Evolutionary conservation across 2,888 invertebrate species (phyloP), one percentile per base, ranked within the genome.

Genomic region (Pollenia labialis): DNA sequence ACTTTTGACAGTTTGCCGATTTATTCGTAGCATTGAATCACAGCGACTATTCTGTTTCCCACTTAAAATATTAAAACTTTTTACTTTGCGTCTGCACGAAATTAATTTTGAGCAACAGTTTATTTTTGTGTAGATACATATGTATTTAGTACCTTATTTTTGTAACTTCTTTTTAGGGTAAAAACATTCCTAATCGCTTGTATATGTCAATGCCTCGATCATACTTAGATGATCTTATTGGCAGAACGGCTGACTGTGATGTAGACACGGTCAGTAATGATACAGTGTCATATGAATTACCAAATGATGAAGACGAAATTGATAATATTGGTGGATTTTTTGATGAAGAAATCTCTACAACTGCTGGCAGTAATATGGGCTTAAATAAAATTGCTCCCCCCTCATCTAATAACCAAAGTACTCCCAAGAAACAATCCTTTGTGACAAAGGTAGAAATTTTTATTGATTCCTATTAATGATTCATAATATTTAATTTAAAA

Each of bases 361-460:
- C 64, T 69, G 81, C 62, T n/a, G 80, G 66, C 62, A 89, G 86
- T 79, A 80, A 88, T 72, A 79, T 80, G 58, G 87, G 72, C 18
- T 82, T 88, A 62, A 88, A 69, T 68, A 44, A 62, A 48, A 74
- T 90, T n/a, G 89, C 87, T 16, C 90, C 91, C 1, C 88, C 89
- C 0, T 88, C 89, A 1, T 88, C 89, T 2, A 88, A 87, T 40
- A 91, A 92, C 83, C 93, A 92, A 84, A 93, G 92, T 60, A 92
- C 93, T 12, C 92, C 92, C 76, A 92, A 91, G 88, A 92, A 87
- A 52, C 90, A 90, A 56, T 90, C 90, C 11, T 92, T 91, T 89
- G 90, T 90, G 64, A 90, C 92, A 88, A 92, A 93, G 93, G 92
- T 92, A 93, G 92, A 92, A 89, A 89, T 93, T 90, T 93, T 91